Conservation (phyloP, 2,113 vertebrate species). For the Ascaphus truei region DNA sequence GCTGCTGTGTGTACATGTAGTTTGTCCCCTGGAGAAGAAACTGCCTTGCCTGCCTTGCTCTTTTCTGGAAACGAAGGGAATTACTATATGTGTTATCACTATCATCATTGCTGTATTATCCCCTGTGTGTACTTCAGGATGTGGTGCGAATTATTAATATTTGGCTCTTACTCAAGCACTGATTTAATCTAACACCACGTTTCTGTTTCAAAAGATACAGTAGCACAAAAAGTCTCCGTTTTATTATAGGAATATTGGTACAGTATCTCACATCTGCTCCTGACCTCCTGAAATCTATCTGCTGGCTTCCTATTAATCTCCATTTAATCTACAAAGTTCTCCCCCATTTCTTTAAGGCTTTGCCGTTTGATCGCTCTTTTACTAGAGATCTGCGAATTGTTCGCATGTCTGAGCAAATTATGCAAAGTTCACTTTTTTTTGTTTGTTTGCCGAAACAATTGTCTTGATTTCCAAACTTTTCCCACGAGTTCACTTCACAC, state of each 20-base stretch:
- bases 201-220: slow-evolving; percentile 14
- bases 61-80: slow-evolving; percentile 4
- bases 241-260: slow-evolving; percentile 5
- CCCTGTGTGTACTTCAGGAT: background rate
- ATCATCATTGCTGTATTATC: background rate
- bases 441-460: no score
- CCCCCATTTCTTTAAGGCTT: no score
- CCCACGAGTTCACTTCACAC: no score
- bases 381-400: no score
- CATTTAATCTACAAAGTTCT: no score
- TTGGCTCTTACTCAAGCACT: background rate
- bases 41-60: slow-evolving; percentile 26
- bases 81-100: slow-evolving; percentile 23
- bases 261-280: no score
- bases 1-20: slow-evolving; percentile 2
- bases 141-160: slow-evolving; percentile 6
- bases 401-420: no score
- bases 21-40: slow-evolving; percentile 20
- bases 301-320: no score
- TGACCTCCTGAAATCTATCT: no score
- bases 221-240: background rate
- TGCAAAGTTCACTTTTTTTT: no score
- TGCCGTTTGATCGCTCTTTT: no score
- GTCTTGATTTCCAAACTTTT: no score
- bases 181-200: slow-evolving; percentile 8